Conservation (phyloP, 2,113 vertebrate genomes). For the Rhagologus leucostigma region DNA sequence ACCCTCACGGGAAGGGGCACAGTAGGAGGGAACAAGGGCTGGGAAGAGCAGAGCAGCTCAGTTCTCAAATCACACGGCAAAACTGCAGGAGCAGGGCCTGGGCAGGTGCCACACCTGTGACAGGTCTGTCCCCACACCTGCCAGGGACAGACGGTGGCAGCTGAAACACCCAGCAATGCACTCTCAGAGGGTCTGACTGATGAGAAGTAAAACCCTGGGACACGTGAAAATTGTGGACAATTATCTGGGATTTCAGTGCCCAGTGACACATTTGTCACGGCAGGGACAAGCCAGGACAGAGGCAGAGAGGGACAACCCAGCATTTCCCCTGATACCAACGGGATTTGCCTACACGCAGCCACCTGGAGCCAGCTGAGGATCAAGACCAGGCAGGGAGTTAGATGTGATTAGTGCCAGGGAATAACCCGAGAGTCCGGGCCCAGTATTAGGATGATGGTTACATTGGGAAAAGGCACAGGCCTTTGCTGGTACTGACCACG, state of each 20-base stretch:
- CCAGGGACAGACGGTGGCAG: background rate
- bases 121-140: background rate
- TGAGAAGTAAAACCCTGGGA: background rate
- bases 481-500: slow-evolving; percentile 61
- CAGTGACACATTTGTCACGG: background rate
- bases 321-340: background rate
- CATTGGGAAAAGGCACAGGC: background rate
- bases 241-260: background rate
- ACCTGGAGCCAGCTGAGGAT: background rate
- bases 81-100: background rate
- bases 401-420: slow-evolving; percentile 43
- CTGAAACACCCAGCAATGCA: background rate
- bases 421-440: background rate
- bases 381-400: slow-evolving; percentile 23
- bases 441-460: slow-evolving; percentile 47
- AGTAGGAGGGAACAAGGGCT: background rate
- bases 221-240: rapidly evolving
- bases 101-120: background rate
- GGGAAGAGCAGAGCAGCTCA: background rate
- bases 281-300: background rate
- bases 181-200: background rate
- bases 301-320: background rate
- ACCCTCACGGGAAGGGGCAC: rapidly evolving
- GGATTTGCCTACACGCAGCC: background rate
- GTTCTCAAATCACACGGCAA: background rate